These are phyloP conservation scores for Cephalopterus ornatus DNA, from an alignment of 2,113 vertebrate genomes.

Conservation along the genomic window DNA sequence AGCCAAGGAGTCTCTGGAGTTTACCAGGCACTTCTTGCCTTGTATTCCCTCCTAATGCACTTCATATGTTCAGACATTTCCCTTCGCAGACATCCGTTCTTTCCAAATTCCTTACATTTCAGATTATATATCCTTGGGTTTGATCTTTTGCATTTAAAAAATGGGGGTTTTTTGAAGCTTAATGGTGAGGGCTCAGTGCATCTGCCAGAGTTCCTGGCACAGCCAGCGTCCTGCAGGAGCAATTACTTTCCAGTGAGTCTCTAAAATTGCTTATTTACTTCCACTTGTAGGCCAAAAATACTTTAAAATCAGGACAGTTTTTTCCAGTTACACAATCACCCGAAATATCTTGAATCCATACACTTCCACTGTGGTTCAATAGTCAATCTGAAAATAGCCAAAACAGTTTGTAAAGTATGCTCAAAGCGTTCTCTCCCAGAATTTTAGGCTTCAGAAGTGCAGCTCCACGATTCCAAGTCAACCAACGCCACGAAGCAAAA, in stretches of 20 bases:
- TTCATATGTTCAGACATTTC: background rate
- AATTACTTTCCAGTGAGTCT: conserved; percentile 46
- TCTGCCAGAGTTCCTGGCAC: conserved; percentile 51
- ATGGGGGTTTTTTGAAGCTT: background rate
- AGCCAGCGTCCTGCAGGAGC: conserved; percentile 10
- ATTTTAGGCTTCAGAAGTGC: background rate
- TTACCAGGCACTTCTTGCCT: background rate
- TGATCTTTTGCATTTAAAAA: background rate
- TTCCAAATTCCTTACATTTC: conserved; percentile 9
- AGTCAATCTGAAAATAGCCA: conserved; percentile 2
- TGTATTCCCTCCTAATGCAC: background rate
- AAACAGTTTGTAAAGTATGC: background rate
- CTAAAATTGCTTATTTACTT: conserved; percentile 60
- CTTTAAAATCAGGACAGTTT: conserved; percentile 56
- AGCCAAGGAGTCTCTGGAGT: background rate
- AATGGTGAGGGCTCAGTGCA: background rate
- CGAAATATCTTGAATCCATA: conserved; percentile 40
- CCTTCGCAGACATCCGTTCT: background rate
- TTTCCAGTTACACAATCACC: conserved; percentile 66
- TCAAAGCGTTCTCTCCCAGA: background rate
- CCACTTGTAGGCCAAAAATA: conserved; percentile 52
- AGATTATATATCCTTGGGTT: background rate
- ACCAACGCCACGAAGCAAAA: background rate
- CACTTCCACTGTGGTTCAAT: conserved; percentile 21
- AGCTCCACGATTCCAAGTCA: background rate